These are phyloP conservation scores for Florisuga fusca DNA, from an alignment of 2,797 vertebrate species.

Conservation along the genomic window DNA sequence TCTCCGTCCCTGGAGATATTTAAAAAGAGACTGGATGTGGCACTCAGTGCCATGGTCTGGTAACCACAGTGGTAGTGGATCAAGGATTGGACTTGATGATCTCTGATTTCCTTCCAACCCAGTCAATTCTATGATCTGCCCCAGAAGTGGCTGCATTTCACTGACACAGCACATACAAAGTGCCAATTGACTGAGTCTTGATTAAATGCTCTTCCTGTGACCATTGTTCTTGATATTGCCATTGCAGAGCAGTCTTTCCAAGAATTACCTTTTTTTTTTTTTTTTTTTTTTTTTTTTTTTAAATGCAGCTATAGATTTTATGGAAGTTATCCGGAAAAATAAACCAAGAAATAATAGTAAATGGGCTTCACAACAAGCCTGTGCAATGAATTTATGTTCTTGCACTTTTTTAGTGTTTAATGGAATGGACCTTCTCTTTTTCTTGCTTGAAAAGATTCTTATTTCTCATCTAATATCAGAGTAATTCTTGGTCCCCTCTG, in stretches of 20 bases:
- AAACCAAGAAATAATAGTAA: neutral
- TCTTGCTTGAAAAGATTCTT: neutral
- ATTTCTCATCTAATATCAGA: conserved; percentile 4
- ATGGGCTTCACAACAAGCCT: neutral
- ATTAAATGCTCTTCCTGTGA: neutral
- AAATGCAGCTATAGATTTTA: neutral
- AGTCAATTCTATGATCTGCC: no score
- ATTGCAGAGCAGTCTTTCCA: neutral
- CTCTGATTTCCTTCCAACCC: no score
- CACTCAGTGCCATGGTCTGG: no score
- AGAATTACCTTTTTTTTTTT: neutral
- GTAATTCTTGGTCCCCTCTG: neutral
- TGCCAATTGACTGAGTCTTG: neutral
- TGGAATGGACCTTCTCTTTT: neutral
- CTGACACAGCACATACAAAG: neutral
- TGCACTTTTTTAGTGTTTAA: neutral
- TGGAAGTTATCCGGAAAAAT: neutral
- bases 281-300: neutral
- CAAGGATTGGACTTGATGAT: no score
- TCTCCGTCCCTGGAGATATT: no score
- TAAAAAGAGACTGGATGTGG: no score
- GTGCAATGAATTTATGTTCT: neutral
- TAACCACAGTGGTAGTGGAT: no score
- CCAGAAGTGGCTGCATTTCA: neutral
- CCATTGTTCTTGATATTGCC: neutral